Percentiles rank a stretch among this genome's conserved stretches.
phyloP scores from a whole-genome alignment of 2,888 invertebrate genomes.

The Agrypnus murinus region DNA sequence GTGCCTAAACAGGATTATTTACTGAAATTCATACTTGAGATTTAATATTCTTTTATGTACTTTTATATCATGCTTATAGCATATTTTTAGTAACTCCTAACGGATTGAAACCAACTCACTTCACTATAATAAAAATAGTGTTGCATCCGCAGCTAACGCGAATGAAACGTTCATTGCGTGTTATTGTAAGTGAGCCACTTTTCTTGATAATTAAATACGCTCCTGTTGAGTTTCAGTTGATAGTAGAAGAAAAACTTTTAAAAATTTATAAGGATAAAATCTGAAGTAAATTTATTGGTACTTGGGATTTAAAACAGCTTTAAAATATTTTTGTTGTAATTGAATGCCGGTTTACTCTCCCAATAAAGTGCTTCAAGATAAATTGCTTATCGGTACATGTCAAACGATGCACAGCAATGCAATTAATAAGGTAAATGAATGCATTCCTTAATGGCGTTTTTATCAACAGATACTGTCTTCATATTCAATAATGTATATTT shows the following conservation, averaged over 20 bases:
- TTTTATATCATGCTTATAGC: too few relatives aligned
- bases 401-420: slow-evolving; percentile 55
- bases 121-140: too few relatives aligned
- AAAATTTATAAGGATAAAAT: slow-evolving; percentile 13
- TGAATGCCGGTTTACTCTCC: slow-evolving; percentile 20
- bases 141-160: too few relatives aligned
- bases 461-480: slow-evolving; percentile 60
- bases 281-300: slow-evolving; percentile 11
- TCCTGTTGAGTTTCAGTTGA: neutral
- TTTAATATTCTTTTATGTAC: too few relatives aligned
- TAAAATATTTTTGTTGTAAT: slow-evolving; percentile 28
- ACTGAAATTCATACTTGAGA: too few relatives aligned
- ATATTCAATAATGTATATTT: slow-evolving; percentile 61
- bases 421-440: slow-evolving; percentile 63
- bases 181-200: too few relatives aligned
- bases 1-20: too few relatives aligned
- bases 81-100: too few relatives aligned
- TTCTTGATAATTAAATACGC: too few relatives aligned
- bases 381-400: slow-evolving; percentile 58
- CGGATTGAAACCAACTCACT: too few relatives aligned
- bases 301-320: neutral
- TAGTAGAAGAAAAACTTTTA: neutral
- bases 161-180: too few relatives aligned
- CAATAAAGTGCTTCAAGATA: slow-evolving; percentile 49
- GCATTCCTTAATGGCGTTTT: slow-evolving; percentile 62